Base-by-base conservation (phyloP, 2,888 invertebrate species). In the Eupithecia subfuscata region DNA sequence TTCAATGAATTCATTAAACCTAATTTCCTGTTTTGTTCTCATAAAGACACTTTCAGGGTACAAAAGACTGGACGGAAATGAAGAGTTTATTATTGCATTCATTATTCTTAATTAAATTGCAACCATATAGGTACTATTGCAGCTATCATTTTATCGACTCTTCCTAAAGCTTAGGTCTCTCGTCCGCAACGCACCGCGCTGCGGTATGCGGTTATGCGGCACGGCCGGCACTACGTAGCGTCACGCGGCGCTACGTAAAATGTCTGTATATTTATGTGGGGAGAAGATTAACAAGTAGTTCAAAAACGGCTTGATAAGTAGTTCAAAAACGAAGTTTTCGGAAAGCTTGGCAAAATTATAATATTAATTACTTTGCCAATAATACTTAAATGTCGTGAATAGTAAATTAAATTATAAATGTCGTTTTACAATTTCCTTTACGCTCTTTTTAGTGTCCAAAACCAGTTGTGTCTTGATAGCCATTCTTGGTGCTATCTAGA, bases 31-130 rank as follows among this genome's bases (percentile, higher is more conserved):
- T 60, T 14, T 14, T 25, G 25, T 25, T 12, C 22, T 60, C 25
- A 3, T 60, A 60, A 25, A 14, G 60, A 60, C 14, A 25, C 60
- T 60, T 60, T 25, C 14, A 60, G 22, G 1, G 22, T 60, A 56
- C 56, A 56, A 56, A 56, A 60, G 60, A 25, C 56, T n/a, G 56
- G 25, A 60, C 22, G 60, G 60, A 60, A 25, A 60, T 60, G 12
- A 60, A 60, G 12, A 25, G 9, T 60, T 60, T 14, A 25, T 12
- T 22, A 56, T 22, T 22, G 9, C 52, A 56, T 22, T 56, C 22
- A 22, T 56, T 22, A 56, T 56, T 56, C 3, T n/a, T 56, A 56
- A 56, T 56, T 22, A 11, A 56, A 56, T 56, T 22, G 52, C 52
- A 11, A 22, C 4, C n/a, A 22, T 56, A 56, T 56, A n/a, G n/a